Conservation (phyloP, 1,140 invertebrate species). For the Cotesia chilonis region DNA sequence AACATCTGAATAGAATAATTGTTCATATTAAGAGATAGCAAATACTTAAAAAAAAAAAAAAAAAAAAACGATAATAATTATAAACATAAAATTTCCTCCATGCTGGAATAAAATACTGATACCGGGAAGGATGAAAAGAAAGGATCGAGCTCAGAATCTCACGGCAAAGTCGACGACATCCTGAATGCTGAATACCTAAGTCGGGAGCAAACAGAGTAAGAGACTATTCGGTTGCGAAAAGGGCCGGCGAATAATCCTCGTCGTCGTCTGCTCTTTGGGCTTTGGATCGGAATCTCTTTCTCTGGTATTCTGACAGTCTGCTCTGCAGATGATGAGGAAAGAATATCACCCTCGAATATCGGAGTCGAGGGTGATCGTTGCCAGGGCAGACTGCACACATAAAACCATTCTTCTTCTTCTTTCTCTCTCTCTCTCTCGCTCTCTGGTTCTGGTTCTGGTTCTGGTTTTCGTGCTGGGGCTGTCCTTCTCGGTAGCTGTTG, state of each 20-base stretch:
- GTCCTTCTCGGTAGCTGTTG: no score
- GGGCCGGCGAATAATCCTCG: neutral
- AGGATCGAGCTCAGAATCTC: slow-evolving; percentile 36
- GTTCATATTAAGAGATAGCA: no score
- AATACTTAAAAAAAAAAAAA: no score
- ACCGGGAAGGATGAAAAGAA: slow-evolving; percentile 5
- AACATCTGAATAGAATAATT: no score
- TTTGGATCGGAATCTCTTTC: neutral
- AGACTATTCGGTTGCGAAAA: neutral
- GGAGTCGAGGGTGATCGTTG: no score
- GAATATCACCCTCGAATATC: neutral
- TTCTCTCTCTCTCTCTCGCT: neutral
- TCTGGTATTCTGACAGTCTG: neutral
- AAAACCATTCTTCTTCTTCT: neutral
- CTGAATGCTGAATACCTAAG: slow-evolving; percentile 20
- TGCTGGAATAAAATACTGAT: no score
- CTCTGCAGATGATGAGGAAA: neutral
- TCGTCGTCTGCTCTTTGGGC: neutral
- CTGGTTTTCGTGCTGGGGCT: no score
- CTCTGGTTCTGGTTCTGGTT: neutral
- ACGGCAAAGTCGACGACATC: slow-evolving; percentile 33
- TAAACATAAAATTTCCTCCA: no score
- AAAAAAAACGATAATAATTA: no score
- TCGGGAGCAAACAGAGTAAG: slow-evolving; percentile 11
- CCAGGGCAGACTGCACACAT: neutral